Conservation (phyloP, 1,140 invertebrate genomes). For the Ridgeia piscesae region DNA sequence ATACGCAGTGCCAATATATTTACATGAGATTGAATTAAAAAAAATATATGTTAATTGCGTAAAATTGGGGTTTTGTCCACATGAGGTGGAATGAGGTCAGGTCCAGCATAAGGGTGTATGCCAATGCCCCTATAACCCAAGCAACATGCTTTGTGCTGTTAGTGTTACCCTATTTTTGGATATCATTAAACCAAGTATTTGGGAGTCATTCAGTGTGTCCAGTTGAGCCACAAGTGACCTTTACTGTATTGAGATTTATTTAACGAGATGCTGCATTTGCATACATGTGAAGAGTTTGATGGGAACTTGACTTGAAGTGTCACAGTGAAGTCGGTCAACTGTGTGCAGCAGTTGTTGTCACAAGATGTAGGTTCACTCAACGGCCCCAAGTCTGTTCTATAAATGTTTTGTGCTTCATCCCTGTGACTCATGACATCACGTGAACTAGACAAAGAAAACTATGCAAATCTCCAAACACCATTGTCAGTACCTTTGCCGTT, state of each 20-base stretch:
- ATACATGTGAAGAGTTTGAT: background rate
- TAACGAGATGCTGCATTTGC: background rate
- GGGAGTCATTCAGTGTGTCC: background rate
- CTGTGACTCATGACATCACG: background rate
- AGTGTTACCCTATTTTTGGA: background rate
- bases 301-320: background rate
- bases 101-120: too few relatives aligned
- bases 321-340: background rate
- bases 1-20: too few relatives aligned
- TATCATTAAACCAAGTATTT: background rate
- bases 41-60: too few relatives aligned
- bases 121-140: too few relatives aligned
- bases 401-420: background rate
- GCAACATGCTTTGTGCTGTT: background rate
- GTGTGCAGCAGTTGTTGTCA: background rate
- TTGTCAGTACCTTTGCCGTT: too few relatives aligned
- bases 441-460: background rate
- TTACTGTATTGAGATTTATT: background rate
- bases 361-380: background rate
- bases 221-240: background rate
- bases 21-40: too few relatives aligned
- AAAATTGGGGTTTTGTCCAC: too few relatives aligned
- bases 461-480: background rate
- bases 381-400: background rate
- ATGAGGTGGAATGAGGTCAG: too few relatives aligned